phyloP scores from a whole-genome alignment of 2,888 invertebrate genomes.

The Stenodema calcarata region DNA sequence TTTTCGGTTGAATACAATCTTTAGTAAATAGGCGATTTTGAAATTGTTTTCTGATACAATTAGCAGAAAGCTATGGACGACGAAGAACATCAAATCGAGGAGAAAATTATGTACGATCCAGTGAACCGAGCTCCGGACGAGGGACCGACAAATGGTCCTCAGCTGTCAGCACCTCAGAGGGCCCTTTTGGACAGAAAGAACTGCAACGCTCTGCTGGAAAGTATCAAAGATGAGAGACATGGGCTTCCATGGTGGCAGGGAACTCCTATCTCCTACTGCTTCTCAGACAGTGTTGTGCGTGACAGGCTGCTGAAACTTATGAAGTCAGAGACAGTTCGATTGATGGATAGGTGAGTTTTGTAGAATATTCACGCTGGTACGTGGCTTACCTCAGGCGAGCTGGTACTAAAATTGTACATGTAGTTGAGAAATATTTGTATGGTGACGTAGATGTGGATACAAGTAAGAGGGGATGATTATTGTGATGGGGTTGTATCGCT shows the following conservation, averaged over 20 bases:
- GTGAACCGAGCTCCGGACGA: conserved; percentile 36
- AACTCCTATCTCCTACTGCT: not conserved
- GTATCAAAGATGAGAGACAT: conserved; percentile 17
- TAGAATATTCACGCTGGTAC: no score
- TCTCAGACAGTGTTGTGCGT: conserved; percentile 24
- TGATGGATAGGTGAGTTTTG: conserved; percentile 11
- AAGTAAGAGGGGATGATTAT: no score
- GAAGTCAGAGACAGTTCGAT: conserved; percentile 19
- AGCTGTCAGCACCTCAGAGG: not conserved
- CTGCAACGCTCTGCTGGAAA: conserved; percentile 30
- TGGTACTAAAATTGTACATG: no score
- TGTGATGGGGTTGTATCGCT: no score
- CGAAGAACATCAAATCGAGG: not conserved
- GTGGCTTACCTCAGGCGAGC: no score
- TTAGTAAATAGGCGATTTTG: no score
- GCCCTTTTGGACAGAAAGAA: not conserved
- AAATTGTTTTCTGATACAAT: not conserved
- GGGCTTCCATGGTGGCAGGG: conserved; percentile 39
- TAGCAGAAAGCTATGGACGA: not conserved
- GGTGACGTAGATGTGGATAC: no score
- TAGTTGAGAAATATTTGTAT: no score
- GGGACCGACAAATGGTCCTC: not conserved
- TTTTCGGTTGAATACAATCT: no score
- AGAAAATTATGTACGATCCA: conserved; percentile 32
- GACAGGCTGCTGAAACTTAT: conserved; percentile 36